Percentiles rank a stretch among this genome's conserved stretches.
Evolutionary conservation across 2,888 invertebrate species (phyloP).

Genomic region (Melanotus villosus): DNA sequence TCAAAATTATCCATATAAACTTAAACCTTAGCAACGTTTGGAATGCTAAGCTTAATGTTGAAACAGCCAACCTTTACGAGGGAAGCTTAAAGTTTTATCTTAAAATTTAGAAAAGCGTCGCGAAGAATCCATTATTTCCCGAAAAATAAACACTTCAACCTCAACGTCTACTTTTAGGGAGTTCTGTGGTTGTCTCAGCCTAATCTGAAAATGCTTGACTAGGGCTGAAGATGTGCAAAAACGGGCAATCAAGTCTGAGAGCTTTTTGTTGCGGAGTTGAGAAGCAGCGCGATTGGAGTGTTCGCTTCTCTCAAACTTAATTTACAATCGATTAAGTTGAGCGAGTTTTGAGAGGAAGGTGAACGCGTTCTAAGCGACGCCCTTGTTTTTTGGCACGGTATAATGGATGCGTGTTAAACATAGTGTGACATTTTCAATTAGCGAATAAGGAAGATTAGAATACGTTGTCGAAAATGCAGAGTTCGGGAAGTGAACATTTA

Average conservation of each 20-base stretch:
- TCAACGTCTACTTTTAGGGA: slow-evolving; percentile 10
- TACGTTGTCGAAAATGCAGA: not conserved
- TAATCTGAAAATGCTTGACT: slow-evolving; percentile 25
- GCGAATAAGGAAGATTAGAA: slow-evolving; percentile 6
- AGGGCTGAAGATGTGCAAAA: slow-evolving; percentile 26
- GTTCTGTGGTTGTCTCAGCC: slow-evolving; percentile 14
- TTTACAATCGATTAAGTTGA: slow-evolving; percentile 29
- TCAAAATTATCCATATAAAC: no score
- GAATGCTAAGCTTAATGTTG: no score
- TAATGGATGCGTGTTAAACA: slow-evolving; percentile 21
- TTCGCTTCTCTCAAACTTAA: slow-evolving; percentile 28
- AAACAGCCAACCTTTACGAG: no score
- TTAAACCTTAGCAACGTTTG: no score
- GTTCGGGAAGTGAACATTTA: not conserved
- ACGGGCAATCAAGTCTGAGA: slow-evolving; percentile 27
- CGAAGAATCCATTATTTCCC: not conserved
- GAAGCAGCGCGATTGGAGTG: slow-evolving; percentile 25
- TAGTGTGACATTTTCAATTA: slow-evolving; percentile 21
- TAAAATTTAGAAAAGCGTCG: not conserved
- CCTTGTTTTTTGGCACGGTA: slow-evolving; percentile 9
- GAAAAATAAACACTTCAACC: slow-evolving; percentile 8
- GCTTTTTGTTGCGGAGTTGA: slow-evolving; percentile 27
- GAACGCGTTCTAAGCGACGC: slow-evolving; percentile 19
- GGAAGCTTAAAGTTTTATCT: not conserved
- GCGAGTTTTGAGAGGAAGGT: slow-evolving; percentile 24